Percentiles rank a stretch among this genome's conserved stretches.
Conservation (phyloP, 2,888 invertebrate species). For the Stenodera caucasica region DNA sequence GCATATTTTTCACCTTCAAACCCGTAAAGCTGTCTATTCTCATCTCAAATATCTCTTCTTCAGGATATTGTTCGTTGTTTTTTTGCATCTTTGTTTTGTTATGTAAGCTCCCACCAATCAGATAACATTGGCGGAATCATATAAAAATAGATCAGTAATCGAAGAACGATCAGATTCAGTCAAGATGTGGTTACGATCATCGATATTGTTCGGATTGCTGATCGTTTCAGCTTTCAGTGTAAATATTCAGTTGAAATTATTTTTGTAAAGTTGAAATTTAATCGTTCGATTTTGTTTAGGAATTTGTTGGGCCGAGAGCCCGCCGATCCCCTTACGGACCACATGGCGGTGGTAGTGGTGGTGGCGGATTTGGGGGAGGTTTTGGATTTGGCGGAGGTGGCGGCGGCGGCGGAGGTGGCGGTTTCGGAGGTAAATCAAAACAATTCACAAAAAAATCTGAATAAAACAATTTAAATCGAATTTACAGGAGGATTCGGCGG, state of each 20-base stretch:
- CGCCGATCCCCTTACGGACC: constrained; percentile 30
- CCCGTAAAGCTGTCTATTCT: too few species aligned
- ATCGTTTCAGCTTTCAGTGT: constrained; percentile 8
- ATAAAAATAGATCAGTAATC: constrained; percentile 19
- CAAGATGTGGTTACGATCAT: constrained; percentile 18
- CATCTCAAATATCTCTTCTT: too few species aligned
- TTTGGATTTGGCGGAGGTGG: constrained; percentile 48
- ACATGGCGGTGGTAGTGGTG: constrained; percentile 19
- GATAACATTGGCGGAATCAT: constrained; percentile 9
- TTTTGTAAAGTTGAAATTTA: too few species aligned
- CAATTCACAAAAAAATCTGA: constrained; percentile 16
- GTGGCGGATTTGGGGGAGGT: constrained; percentile 2
- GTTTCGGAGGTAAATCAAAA: constrained; percentile 16
- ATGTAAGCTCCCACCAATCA: constrained; percentile 10
- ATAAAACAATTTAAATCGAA: constrained; percentile 40
- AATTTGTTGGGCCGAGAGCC: constrained; percentile 18
- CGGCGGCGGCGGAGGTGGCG: constrained; percentile 30
- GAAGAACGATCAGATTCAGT: constrained; percentile 16
- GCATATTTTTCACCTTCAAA: not conserved
- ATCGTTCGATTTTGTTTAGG: constrained; percentile 28
- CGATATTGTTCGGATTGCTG: constrained; percentile 16
- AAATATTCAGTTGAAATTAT: too few species aligned
- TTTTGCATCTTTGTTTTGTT: constrained; percentile 12
- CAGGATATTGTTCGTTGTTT: constrained; percentile 11
- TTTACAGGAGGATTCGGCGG: constrained; percentile 42